These are phyloP conservation scores for Poecilia wingei DNA, from an alignment of 2,797 vertebrate species.

Conservation along the genomic window DNA sequence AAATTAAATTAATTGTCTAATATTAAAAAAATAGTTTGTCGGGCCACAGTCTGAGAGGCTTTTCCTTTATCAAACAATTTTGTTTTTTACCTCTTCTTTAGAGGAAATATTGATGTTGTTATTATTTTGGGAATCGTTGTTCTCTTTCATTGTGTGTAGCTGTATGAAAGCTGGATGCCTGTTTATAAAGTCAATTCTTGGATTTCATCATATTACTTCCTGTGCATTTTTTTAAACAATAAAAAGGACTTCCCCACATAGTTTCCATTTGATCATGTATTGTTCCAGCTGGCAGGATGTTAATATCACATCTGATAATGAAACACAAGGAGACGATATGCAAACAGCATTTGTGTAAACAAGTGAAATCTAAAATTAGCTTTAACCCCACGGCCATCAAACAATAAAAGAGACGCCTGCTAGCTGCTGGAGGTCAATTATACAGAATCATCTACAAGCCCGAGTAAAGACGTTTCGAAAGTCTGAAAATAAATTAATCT, in stretches of 20 bases:
- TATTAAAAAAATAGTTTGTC: too few species aligned
- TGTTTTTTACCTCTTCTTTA: too few species aligned
- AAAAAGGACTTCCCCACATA: not conserved
- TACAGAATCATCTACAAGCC: not conserved
- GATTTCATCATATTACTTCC: not conserved
- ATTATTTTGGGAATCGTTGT: slow-evolving; percentile 8
- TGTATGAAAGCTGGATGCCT: not conserved
- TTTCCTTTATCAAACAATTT: too few species aligned
- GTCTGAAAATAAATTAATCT: not conserved
- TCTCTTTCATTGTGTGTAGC: not conserved
- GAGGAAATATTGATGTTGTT: too few species aligned
- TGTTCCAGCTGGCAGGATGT: not conserved
- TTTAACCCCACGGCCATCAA: not conserved
- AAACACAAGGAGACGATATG: not conserved
- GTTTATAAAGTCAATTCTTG: not conserved
- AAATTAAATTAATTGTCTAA: too few species aligned
- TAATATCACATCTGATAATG: not conserved
- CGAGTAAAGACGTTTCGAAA: not conserved
- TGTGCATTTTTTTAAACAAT: not conserved
- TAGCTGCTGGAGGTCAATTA: not conserved
- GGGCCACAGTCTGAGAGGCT: too few species aligned
- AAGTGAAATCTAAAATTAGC: slow-evolving; percentile 6
- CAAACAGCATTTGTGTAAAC: not conserved
- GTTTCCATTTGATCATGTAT: not conserved
- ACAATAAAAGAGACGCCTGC: too few species aligned